A percentile compares a stretch with the other conserved stretches of the same genome.
Evolutionary conservation across 2,888 invertebrate species (phyloP).

Genomic region (Rotaria macrura): DNA sequence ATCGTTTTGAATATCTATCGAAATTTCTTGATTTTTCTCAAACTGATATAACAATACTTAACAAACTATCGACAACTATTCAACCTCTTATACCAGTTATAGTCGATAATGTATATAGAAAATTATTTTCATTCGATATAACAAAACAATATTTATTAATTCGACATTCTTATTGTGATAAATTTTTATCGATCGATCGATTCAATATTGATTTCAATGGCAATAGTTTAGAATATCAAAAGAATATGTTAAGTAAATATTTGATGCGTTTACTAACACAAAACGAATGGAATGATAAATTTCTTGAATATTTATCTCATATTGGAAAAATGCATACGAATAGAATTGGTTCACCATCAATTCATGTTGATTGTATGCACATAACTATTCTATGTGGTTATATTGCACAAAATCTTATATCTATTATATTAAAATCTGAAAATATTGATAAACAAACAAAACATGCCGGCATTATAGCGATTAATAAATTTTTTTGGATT

Average conservation of each 20-base stretch:
- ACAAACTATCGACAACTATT: background rate
- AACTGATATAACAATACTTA: background rate
- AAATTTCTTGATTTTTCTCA: background rate
- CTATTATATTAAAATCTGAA: background rate
- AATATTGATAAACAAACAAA: background rate
- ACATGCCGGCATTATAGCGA: background rate
- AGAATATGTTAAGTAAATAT: background rate
- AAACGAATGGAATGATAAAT: slow-evolving; percentile 17
- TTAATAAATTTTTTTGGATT: background rate
- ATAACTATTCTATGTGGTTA: background rate
- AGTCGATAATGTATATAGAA: background rate
- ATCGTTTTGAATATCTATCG: slow-evolving; percentile 23
- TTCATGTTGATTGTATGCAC: background rate
- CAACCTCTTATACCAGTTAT: background rate
- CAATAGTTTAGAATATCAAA: background rate
- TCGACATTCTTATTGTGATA: background rate
- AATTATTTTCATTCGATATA: background rate
- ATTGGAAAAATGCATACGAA: background rate
- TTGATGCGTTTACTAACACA: background rate
- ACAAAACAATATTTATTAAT: background rate
- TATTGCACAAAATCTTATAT: background rate
- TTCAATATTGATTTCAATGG: background rate
- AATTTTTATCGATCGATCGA: background rate
- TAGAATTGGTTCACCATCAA: background rate
- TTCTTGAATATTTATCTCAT: slow-evolving; percentile 22